Conservation (phyloP, 2,888 invertebrate species). For the Drosophila picticornis region DNA sequence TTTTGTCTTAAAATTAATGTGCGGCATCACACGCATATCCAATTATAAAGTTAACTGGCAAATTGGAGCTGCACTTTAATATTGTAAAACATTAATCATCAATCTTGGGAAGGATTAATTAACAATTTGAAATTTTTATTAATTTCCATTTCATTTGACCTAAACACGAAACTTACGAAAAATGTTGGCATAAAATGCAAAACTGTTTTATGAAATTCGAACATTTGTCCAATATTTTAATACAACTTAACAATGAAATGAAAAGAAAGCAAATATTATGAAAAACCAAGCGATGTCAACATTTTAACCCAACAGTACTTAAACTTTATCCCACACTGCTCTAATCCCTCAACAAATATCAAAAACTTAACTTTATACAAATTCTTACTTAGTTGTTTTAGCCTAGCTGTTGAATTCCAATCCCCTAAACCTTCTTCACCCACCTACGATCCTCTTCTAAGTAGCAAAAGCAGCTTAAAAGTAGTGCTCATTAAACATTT, state of each 20-base stretch:
- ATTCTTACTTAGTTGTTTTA: conserved; percentile 44
- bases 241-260: conserved; percentile 37
- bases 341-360: conserved; percentile 27
- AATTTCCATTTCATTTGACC: conserved; percentile 29
- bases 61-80: conserved; percentile 13
- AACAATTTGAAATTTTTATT: conserved; percentile 16
- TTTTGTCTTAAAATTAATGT: conserved; percentile 18
- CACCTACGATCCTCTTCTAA: conserved; percentile 18
- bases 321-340: conserved; percentile 40
- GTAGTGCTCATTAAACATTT: conserved; percentile 68
- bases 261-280: conserved; percentile 37
- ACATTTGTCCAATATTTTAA: conserved; percentile 58
- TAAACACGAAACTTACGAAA: conserved; percentile 37
- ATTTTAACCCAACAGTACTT: conserved; percentile 82
- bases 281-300: conserved; percentile 85
- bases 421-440: conserved; percentile 5
- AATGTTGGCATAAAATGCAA: conserved; percentile 85
- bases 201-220: conserved; percentile 65
- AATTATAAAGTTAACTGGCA: not conserved
- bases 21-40: conserved; percentile 2
- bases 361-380: conserved; percentile 27
- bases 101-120: not conserved
- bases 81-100: conserved; percentile 4
- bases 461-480: conserved; percentile 51
- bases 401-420: conserved; percentile 33